Conservation (phyloP, 2,797 vertebrate species). For the Synaphobranchus kaupii region DNA sequence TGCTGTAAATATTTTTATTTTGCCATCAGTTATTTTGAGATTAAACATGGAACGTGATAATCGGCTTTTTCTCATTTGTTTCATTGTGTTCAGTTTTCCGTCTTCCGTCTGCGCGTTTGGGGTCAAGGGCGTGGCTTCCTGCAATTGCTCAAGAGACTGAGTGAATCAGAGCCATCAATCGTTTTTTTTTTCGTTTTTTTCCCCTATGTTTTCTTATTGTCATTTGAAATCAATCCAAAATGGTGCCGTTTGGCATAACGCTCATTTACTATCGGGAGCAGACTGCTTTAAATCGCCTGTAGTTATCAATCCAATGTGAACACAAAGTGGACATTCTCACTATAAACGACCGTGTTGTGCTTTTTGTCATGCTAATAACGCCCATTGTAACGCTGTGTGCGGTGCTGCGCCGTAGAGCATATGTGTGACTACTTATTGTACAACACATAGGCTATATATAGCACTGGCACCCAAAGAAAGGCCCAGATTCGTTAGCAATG, state of each 20-base stretch:
- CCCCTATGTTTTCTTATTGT: neutral
- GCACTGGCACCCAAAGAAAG: neutral
- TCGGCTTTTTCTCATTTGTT: slow-evolving; percentile 42
- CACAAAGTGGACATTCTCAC: neutral
- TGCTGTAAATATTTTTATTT: slow-evolving; percentile 97
- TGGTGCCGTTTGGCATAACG: neutral
- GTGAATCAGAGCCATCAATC: neutral
- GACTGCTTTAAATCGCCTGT: neutral
- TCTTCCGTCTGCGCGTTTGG: neutral
- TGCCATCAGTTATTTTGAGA: slow-evolving; percentile 94
- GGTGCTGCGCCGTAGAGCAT: neutral
- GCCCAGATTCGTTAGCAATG: neutral
- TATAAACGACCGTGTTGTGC: neutral
- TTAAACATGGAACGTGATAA: slow-evolving; percentile 86
- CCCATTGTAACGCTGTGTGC: neutral
- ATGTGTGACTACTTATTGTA: neutral
- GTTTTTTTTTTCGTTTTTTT: neutral
- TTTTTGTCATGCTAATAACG: neutral
- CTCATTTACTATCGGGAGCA: neutral
- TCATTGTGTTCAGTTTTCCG: neutral
- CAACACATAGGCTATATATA: neutral
- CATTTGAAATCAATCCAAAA: neutral
- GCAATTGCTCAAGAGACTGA: neutral
- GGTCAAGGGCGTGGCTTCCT: neutral
- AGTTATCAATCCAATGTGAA: neutral